These are phyloP conservation scores for Machimus rusticus DNA, from an alignment of 2,888 invertebrate species.

Conservation along the genomic window DNA sequence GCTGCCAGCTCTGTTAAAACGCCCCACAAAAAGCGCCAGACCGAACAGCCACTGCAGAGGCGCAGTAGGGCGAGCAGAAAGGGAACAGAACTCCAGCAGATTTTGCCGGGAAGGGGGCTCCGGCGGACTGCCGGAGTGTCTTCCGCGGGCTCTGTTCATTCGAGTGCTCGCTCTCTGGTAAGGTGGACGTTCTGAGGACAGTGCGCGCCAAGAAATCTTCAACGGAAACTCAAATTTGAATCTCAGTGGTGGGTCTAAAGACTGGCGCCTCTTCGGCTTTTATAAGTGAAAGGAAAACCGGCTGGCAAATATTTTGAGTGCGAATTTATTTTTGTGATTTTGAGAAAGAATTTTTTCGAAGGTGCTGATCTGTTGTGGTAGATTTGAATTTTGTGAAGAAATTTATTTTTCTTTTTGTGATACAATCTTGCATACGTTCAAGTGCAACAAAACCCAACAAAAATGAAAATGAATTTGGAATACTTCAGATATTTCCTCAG, in stretches of 20 bases:
- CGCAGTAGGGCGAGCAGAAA: background rate
- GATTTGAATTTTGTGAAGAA: slow-evolving; percentile 5
- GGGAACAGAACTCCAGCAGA: background rate
- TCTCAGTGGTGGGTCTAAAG: background rate
- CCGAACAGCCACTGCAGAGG: background rate
- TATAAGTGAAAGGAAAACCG: background rate
- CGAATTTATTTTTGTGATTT: background rate
- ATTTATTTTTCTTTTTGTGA: background rate
- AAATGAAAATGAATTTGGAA: slow-evolving; percentile 29
- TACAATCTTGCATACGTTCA: background rate
- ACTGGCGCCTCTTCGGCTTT: background rate
- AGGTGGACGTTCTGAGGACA: background rate
- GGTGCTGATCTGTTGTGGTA: background rate
- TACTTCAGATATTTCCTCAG: slow-evolving; percentile 27
- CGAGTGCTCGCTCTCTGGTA: background rate
- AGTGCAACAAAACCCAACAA: background rate
- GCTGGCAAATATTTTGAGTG: background rate
- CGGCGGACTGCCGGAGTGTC: background rate
- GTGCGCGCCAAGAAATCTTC: background rate
- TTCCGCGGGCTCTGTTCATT: background rate
- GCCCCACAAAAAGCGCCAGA: background rate
- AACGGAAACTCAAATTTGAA: background rate
- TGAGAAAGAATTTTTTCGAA: background rate
- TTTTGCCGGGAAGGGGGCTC: background rate
- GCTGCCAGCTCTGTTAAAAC: no score